A percentile compares a stretch with the other conserved stretches of the same genome.
Evolutionary conservation across 2,113 vertebrate genomes (phyloP).

Genomic region (Onychostruthus taczanowskii): DNA sequence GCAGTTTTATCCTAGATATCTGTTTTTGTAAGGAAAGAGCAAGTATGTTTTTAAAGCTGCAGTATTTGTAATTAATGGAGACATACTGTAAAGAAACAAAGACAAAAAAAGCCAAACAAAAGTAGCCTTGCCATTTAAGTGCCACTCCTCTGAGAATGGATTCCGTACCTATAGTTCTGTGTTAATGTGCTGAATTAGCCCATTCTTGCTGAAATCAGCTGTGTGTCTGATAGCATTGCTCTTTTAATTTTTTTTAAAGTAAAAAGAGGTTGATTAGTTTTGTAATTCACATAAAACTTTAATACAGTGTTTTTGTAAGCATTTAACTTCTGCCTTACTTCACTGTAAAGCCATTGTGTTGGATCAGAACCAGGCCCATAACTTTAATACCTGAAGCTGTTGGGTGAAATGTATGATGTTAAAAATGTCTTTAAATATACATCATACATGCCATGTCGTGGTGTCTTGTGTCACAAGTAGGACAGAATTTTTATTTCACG

Average conservation of each 20-base stretch:
- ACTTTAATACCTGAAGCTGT: not conserved
- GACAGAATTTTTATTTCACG: not conserved
- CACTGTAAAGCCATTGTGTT: not conserved
- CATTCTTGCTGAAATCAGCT: not conserved
- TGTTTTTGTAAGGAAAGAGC: not conserved
- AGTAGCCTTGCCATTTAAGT: not conserved
- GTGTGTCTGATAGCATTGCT: not conserved
- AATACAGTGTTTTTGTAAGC: not conserved
- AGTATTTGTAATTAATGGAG: not conserved
- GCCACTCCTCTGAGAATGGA: not conserved
- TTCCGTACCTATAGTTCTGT: not conserved
- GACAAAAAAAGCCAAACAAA: not conserved
- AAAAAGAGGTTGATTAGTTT: not conserved
- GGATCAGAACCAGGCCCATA: not conserved
- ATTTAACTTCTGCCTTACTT: not conserved
- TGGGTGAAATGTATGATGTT: not conserved
- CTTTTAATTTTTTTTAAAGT: not conserved
- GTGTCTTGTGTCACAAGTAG: not conserved
- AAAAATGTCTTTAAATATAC: not conserved
- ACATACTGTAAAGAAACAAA: not conserved
- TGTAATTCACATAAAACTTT: not conserved
- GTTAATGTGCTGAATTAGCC: not conserved
- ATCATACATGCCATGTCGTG: accelerated
- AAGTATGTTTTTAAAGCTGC: not conserved
- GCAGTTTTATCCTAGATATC: not conserved